Evolutionary conservation across 2,888 invertebrate species (phyloP).

Genomic region (Lacanobia oleracea): DNA sequence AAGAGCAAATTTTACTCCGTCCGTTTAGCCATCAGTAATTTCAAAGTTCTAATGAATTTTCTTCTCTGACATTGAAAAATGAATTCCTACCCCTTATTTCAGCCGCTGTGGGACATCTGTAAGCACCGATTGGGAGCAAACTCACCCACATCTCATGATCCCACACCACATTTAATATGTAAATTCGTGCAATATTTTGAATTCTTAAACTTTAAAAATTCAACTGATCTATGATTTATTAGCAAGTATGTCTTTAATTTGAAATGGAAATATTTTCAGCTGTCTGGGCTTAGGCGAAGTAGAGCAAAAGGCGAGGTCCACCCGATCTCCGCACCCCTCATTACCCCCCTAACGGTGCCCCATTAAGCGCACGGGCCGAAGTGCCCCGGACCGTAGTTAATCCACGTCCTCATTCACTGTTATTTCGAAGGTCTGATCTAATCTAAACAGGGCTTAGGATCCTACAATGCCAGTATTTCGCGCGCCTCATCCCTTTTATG

Average conservation of each 20-base stretch:
- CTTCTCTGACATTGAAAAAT: slow-evolving; percentile 90
- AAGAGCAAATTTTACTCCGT: slow-evolving; percentile 90
- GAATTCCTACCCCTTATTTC: slow-evolving; percentile 85
- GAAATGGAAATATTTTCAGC: slow-evolving; percentile 65
- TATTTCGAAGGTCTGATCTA: slow-evolving; percentile 91
- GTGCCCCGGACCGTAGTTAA: slow-evolving; percentile 90
- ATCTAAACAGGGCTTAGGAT: slow-evolving; percentile 90
- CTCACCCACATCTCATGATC: slow-evolving; percentile 66
- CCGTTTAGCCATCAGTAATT: slow-evolving; percentile 90
- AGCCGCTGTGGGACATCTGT: slow-evolving; percentile 79
- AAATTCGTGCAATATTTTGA: slow-evolving; percentile 39
- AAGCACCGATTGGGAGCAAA: slow-evolving; percentile 67
- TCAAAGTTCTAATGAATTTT: slow-evolving; percentile 91
- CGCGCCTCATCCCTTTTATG: slow-evolving; percentile 89
- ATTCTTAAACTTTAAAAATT: not conserved
- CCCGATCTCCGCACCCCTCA: slow-evolving; percentile 84
- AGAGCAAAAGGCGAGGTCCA: slow-evolving; percentile 68
- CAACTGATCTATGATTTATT: not conserved
- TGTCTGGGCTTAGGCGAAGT: slow-evolving; percentile 72
- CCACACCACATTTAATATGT: slow-evolving; percentile 66
- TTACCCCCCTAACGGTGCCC: slow-evolving; percentile 88
- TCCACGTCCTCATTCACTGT: slow-evolving; percentile 91
- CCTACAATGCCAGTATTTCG: slow-evolving; percentile 89
- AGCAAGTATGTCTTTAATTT: slow-evolving; percentile 3
- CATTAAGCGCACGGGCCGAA: slow-evolving; percentile 89